Base-by-base conservation (phyloP, 2,888 invertebrate species). In the Proisotoma minuta region DNA sequence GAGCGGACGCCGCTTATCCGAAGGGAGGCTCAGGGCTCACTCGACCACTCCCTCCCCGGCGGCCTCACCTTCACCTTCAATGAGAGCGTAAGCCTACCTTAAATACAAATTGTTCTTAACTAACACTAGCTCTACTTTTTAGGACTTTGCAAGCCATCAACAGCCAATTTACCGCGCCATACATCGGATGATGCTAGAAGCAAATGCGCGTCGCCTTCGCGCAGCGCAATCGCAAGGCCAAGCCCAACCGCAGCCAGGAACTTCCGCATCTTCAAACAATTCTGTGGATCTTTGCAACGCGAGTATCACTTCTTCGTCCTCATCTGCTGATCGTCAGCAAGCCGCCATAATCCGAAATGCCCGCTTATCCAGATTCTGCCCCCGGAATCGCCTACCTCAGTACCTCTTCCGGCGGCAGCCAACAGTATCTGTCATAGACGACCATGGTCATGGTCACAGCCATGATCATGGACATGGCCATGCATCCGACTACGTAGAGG, bases 1-100 rank as follows among this genome's bases (percentile, higher is more conserved):
- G 69, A 69, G 24, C 54, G 62, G n/a, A 62, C 69, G 1, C 69
- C 69, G 15, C 48, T 69, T 18, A 43, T 69, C 27, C 56, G 65
- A 8, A 34, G 65, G 43, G 53, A 43, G 18, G 15, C 34, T 34
- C 8, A 15, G 8, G 43, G 43, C 4, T 43, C 43, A 12, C 20
- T 43, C 5, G 43, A 43, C 43, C 43, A 43, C 43, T 5, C 43
- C 10, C 5, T 43, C 18, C 10, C 43, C 4, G 43, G 43, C 10
- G 43, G 43, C 5, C 18, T 43, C 4, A 43, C 43, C 10, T 43
- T 43, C 18, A 43, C 43, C 4, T 43, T 43, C 18, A 43, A 43
- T n/a, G 43, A 43, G 18, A 43, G 43, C 18, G 43, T 43, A 20
- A 43, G 43, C n/a, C n/a, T 43, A 43, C 8, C 34, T 43, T 12